Evolutionary conservation across 1,140 invertebrate species (phyloP), one percentile per base, ranked within the genome.

Genomic region (Bombus waltoni): DNA sequence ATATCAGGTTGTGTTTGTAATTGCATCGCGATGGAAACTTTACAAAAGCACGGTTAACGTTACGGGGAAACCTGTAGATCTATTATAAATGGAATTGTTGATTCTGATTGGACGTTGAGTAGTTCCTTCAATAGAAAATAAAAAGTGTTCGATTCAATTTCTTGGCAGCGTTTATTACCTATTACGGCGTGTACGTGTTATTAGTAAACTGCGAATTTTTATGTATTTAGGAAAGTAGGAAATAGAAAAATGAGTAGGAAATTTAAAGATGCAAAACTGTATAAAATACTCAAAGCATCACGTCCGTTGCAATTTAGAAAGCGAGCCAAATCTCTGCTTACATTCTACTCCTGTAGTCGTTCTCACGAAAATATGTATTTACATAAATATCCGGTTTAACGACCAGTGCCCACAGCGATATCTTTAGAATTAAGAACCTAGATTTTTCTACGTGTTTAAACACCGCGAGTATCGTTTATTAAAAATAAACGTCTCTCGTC

Each of bases 1-100:
- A 84, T 84, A 84, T 68, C 75, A 10, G 82, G 66, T 53, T 44
- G 76, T 59, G 82, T 78, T 84, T 84, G 68, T 84, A 84, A 84
- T 84, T 84, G 76, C 83, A 79, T 72, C 76, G n/a, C 66, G 68
- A 42, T 70, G 32, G 53, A 84, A 84, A 80, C 66, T 84, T 78
- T 71, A 25, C 40, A n/a, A n/a, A 6, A 38, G 40, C 18, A 65
- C 71, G 32, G 66, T 57, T 59, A 71, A 42, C 32, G 15, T 72
- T 68, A 53, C 42, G 42, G 35, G 47, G 32, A 66, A 62, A n/a
- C 35, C 40, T n/a, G 15, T 22, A 32, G 32, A 57, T 76, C 59
- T 35, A 25, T 76, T 76, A 76, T 59, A 40, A 76, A 76, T 40
- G 35, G 25, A 76, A 76, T 40, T 35, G 40, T 44, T 79, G 40